Percentiles rank a stretch among this genome's conserved stretches.
These are phyloP conservation scores for Eulacestoma nigropectus DNA, from an alignment of 2,113 vertebrate genomes.

Conservation along the genomic window DNA sequence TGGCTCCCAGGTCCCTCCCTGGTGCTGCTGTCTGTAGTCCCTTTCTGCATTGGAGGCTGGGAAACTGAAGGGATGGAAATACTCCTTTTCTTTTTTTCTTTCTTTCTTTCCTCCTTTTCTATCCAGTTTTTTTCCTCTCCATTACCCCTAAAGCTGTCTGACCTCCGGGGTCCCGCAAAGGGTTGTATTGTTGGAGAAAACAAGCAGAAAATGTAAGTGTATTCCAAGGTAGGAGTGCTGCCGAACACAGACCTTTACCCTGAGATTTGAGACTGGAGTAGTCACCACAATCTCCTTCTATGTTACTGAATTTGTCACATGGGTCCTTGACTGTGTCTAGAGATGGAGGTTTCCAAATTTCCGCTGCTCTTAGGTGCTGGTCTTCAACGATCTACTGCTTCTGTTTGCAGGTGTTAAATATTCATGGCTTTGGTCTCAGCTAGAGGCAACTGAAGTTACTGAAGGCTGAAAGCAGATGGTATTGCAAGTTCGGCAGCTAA, in stretches of 20 bases:
- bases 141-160: not conserved
- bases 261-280: not conserved
- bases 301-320: not conserved
- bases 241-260: not conserved
- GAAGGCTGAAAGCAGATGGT: slow-evolving; percentile 31
- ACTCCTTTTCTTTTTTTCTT: not conserved
- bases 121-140: rapidly evolving
- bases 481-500: not conserved
- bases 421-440: not conserved
- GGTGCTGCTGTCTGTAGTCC: not conserved
- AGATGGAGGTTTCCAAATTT: not conserved
- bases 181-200: not conserved
- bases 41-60: not conserved
- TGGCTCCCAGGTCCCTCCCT: not conserved
- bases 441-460: not conserved
- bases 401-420: slow-evolving; percentile 15
- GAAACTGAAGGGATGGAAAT: not conserved
- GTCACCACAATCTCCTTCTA: not conserved
- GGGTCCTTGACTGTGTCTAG: not conserved
- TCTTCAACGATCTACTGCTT: not conserved
- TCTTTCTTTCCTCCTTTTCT: not conserved
- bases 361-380: not conserved
- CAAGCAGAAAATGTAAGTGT: not conserved
- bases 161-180: rapidly evolving
- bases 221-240: not conserved